Base-by-base conservation (phyloP, 2,797 vertebrate species). In the Acanthornis magna region DNA sequence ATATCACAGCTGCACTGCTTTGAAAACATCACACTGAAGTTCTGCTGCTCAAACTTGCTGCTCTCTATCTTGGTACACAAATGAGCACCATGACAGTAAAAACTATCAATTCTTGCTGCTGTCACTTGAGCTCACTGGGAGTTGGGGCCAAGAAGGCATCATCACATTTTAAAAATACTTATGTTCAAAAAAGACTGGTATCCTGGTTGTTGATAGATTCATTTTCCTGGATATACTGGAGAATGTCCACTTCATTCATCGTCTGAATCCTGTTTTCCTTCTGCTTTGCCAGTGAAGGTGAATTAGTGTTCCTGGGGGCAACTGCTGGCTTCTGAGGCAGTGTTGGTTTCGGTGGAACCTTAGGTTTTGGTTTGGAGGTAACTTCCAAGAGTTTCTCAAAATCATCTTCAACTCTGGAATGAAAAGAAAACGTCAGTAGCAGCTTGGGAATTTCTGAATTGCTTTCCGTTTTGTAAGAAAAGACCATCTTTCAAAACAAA, bases 181-280 rank as follows among this genome's bases (percentile, higher is more conserved):
- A 32, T 23, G 16, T 53, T 98, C 97, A 98, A 93, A 98, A 99
- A 58, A 99, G 98, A 82, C 97, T 98, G 74, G 97, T 78, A 53
- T 98, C 88, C 47, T 98, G 84, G 72, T 67, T 94, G 87, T 51
- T 43, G 20, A 96, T 65, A 1, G 96, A 67, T 66, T 98, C 98
- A 2, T 99, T 98, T 95, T 98, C 98, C 93, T 95, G 97, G 95
- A 99, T 99, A 66, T 99, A 99, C 70, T 97, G 97, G 30, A 98
- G 96, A 95, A 98, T 98, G 87, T 98, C 98, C 77, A 97, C 95
- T 94, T 98, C 98, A 13, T 97, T 98, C 98, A 98, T 98, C 11
- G 89, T 83, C 91, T 98, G 97, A 70, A 97, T 94, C 61, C 77
- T 97, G 54, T 68, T 95, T 63, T 97, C 97, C n/a, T 91, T 86